phyloP scores from a whole-genome alignment of 2,797 vertebrate species.

The Sebastes diploproa region DNA sequence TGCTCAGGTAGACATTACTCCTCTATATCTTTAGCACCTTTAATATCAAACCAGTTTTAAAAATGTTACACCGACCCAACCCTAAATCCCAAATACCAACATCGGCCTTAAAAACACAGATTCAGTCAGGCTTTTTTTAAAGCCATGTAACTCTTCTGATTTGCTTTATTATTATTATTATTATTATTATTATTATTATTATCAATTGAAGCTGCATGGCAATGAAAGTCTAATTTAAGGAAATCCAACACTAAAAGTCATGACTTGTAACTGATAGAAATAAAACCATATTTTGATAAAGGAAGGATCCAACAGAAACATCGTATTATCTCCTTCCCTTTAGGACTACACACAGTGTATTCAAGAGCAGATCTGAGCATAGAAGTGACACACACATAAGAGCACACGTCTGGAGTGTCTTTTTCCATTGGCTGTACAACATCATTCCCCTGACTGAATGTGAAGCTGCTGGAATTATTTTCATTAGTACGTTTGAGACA shows the following conservation, averaged over 20 bases:
- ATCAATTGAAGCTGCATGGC: not conserved
- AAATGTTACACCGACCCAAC: too few species aligned
- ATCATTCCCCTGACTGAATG: not conserved
- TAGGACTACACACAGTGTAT: not conserved
- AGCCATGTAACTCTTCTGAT: not conserved
- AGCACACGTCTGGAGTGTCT: not conserved
- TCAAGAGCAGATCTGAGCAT: not conserved
- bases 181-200: not conserved
- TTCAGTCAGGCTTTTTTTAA: too few species aligned
- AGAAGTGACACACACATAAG: not conserved
- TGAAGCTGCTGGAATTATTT: not conserved
- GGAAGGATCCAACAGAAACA: not conserved
- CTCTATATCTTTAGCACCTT: too few species aligned
- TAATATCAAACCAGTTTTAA: not conserved
- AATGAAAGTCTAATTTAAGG: not conserved
- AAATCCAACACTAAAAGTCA: not conserved
- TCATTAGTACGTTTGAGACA: not conserved
- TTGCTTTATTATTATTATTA: not conserved
- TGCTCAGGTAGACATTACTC: too few species aligned
- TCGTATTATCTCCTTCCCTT: not conserved
- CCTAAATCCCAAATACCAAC: too few species aligned
- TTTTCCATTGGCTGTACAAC: too few species aligned
- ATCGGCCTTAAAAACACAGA: too few species aligned
- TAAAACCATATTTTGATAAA: not conserved
- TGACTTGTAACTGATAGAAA: not conserved